phyloP scores from a whole-genome alignment of 2,113 vertebrate genomes.

The Epinephelus moara region DNA sequence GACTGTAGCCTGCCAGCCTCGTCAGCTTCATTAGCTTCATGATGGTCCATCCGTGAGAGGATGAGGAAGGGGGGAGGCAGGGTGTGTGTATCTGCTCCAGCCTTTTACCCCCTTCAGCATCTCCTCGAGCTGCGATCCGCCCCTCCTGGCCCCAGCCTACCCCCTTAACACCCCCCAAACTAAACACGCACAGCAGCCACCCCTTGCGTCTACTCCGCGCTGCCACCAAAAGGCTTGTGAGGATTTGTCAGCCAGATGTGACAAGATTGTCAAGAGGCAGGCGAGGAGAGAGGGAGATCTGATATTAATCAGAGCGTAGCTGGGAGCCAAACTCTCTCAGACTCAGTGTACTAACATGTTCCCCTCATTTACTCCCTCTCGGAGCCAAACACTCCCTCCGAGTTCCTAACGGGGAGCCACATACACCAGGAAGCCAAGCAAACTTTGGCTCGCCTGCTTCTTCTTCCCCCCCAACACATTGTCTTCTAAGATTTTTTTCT shows the following conservation, averaged over 20 bases:
- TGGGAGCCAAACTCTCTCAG: conserved; percentile 92
- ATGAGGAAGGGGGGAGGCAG: not conserved
- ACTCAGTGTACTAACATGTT: conserved; percentile 92
- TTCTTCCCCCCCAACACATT: conserved; percentile 15
- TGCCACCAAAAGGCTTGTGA: conserved; percentile 88
- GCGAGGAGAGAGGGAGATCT: conserved; percentile 88
- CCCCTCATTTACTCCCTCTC: conserved; percentile 88
- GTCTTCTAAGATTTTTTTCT: conserved; percentile 35
- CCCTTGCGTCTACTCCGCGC: conserved; percentile 69
- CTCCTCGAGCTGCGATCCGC: conserved; percentile 83
- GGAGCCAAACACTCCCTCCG: conserved; percentile 85
- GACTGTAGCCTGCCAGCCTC: conserved; percentile 76
- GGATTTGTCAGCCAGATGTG: conserved; percentile 96
- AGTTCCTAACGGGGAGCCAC: conserved; percentile 54
- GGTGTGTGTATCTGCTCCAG: conserved; percentile 75
- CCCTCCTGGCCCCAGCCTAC: conserved; percentile 41
- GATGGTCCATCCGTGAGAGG: conserved; percentile 83
- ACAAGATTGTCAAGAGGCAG: conserved; percentile 91
- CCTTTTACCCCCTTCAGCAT: conserved; percentile 82
- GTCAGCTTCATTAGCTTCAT: conserved; percentile 90
- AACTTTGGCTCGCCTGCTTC: conserved; percentile 38
- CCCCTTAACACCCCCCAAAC: conserved; percentile 31
- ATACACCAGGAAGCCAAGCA: conserved; percentile 56
- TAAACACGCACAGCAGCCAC: conserved; percentile 22
- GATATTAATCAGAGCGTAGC: conserved; percentile 94